These are phyloP conservation scores for Aricia artaxerxes DNA, from an alignment of 2,888 invertebrate genomes.

Conservation along the genomic window DNA sequence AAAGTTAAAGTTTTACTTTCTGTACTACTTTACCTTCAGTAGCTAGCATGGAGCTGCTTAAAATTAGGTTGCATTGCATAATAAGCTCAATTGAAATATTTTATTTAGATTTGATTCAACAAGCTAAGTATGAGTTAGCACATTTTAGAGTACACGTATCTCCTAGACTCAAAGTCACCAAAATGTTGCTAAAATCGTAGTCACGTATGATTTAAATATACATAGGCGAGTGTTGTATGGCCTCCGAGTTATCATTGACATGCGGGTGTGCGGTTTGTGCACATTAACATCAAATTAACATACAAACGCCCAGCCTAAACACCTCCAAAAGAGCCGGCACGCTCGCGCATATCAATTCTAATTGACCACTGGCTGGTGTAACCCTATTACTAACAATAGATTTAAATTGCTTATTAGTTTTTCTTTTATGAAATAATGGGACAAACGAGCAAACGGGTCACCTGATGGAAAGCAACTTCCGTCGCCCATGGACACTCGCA, in stretches of 20 bases:
- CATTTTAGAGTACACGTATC: background rate
- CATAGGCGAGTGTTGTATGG: constrained; percentile 15
- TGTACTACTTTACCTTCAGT: background rate
- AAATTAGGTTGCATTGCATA: too few relatives aligned
- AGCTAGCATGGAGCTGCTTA: background rate
- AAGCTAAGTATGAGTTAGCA: background rate
- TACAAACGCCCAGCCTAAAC: constrained; percentile 21
- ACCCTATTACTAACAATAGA: background rate
- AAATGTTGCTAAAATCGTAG: background rate
- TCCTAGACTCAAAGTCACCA: background rate
- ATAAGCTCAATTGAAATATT: too few relatives aligned
- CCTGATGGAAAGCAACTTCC: too few relatives aligned
- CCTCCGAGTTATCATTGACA: constrained; percentile 15
- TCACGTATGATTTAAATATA: background rate
- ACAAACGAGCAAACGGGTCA: too few relatives aligned
- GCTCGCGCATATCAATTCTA: constrained; percentile 13
- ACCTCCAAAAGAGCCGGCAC: background rate
- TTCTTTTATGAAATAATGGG: too few relatives aligned
- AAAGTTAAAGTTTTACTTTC: too few relatives aligned
- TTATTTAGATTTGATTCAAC: background rate
- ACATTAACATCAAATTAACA: constrained; percentile 19
- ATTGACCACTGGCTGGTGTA: background rate
- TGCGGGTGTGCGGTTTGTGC: constrained; percentile 15
- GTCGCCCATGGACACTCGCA: too few relatives aligned
- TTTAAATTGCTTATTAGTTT: background rate